Conservation (phyloP, 2,113 vertebrate genomes). For the Motacilla tschutschensis region DNA sequence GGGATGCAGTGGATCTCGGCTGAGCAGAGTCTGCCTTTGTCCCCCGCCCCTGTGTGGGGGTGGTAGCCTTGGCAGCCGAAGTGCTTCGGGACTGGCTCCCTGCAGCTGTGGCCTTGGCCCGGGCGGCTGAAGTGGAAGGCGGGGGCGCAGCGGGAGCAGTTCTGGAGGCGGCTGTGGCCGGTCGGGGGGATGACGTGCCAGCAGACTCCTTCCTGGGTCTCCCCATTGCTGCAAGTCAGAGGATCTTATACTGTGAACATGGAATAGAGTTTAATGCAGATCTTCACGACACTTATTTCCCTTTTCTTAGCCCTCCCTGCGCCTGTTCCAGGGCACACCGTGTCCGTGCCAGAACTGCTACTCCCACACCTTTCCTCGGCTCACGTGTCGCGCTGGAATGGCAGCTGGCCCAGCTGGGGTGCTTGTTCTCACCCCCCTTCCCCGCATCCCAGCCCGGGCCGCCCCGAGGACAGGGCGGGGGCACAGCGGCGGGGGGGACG, state of each 20-base stretch:
- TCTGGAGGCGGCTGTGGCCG: background rate
- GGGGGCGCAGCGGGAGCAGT: accelerated
- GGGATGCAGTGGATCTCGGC: background rate
- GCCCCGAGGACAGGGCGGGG: background rate
- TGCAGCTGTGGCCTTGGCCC: background rate
- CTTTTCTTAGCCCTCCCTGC: background rate
- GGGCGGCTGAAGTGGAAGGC: background rate
- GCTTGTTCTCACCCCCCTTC: background rate
- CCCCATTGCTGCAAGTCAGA: slow-evolving; percentile 1
- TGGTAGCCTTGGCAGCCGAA: background rate
- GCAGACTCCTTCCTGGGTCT: slow-evolving; percentile 39
- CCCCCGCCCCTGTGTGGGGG: accelerated
- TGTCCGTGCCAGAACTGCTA: background rate
- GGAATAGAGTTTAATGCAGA: background rate
- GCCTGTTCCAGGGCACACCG: background rate
- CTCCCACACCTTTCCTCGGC: background rate
- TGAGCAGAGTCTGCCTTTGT: background rate
- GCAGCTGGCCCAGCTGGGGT: background rate
- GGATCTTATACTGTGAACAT: background rate
- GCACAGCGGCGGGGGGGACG: background rate
- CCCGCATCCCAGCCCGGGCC: background rate
- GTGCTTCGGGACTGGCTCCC: background rate
- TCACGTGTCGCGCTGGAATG: background rate
- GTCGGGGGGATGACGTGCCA: background rate
- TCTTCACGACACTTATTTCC: background rate